phyloP scores from a whole-genome alignment of 2,888 invertebrate genomes.

The Tenthredo mesomela region DNA sequence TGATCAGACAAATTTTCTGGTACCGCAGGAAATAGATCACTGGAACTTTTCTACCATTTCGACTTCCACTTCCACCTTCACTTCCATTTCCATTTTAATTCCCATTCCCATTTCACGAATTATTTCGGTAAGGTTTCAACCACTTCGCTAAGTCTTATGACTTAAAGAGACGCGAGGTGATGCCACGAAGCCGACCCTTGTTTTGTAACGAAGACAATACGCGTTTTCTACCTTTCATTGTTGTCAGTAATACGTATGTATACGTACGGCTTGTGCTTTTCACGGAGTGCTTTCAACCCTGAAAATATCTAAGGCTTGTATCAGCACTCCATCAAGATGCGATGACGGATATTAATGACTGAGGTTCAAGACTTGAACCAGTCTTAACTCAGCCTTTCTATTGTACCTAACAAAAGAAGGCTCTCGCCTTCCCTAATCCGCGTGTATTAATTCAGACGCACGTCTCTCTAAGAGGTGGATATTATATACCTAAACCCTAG shows the following conservation, averaged over 20 bases:
- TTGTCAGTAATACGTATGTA: not conserved
- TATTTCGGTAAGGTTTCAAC: not conserved
- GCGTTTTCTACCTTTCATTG: slow-evolving; percentile 24
- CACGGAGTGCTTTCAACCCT: slow-evolving; percentile 26
- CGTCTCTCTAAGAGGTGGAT: not conserved
- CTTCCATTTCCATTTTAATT: not conserved
- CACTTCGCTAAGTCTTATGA: not conserved
- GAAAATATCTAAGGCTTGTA: slow-evolving; percentile 12
- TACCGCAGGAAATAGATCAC: not conserved
- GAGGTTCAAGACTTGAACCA: slow-evolving; percentile 6
- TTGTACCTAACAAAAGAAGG: slow-evolving; percentile 35
- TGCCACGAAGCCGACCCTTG: not conserved
- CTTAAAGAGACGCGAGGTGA: not conserved
- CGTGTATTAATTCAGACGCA: slow-evolving; percentile 10
- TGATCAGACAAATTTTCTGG: not conserved
- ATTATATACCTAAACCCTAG: not conserved
- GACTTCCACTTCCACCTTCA: not conserved
- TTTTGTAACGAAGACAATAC: slow-evolving; percentile 19
- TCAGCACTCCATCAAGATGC: slow-evolving; percentile 25
- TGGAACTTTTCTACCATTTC: not conserved
- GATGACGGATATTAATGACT: slow-evolving; percentile 43
- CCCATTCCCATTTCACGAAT: not conserved
- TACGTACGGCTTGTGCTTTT: not conserved
- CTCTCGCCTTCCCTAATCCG: not conserved
- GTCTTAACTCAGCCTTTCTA: slow-evolving; percentile 34